phyloP scores from a whole-genome alignment of 2,797 vertebrate species.

The Gadopsis marmoratus region DNA sequence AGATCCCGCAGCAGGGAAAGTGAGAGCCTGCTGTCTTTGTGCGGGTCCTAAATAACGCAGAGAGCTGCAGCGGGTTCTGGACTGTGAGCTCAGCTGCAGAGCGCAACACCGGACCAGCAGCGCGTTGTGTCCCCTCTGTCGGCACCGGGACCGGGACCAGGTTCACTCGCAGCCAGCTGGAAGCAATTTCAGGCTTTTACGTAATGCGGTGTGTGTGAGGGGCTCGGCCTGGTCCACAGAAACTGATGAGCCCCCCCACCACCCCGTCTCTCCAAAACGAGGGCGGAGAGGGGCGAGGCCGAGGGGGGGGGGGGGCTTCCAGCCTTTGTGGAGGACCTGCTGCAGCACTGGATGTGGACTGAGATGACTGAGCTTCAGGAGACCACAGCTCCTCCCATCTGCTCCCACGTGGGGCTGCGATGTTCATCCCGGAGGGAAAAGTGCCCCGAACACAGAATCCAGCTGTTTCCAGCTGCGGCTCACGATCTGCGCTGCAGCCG shows the following conservation, averaged over 20 bases:
- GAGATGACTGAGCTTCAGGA: too few species aligned
- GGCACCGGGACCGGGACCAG: slow-evolving; percentile 34
- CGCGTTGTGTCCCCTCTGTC: slow-evolving; percentile 52
- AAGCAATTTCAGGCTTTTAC: slow-evolving; percentile 57
- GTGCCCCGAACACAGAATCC: background rate
- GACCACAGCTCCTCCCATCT: too few species aligned
- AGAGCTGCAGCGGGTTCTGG: background rate
- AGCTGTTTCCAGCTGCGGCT: background rate
- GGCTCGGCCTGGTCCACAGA: slow-evolving; percentile 48
- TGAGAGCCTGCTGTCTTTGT: slow-evolving; percentile 3
- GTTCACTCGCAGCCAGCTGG: slow-evolving; percentile 45
- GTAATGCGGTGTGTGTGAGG: slow-evolving; percentile 30
- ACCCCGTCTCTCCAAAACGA: slow-evolving; percentile 65
- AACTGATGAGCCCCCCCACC: slow-evolving; percentile 61
- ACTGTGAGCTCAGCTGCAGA: slow-evolving; percentile 16
- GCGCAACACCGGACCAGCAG: slow-evolving; percentile 22
- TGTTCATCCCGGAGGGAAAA: too few species aligned
- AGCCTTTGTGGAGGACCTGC: slow-evolving; percentile 60
- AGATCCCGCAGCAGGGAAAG: too few species aligned
- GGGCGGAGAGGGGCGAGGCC: slow-evolving; percentile 73
- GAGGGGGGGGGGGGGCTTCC: slow-evolving; percentile 22
- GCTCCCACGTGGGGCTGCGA: too few species aligned
- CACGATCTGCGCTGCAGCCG: background rate
- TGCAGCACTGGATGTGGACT: too few species aligned
- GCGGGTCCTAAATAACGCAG: background rate